phyloP scores from a whole-genome alignment of 2,797 vertebrate species.

The Syngnathus acus region DNA sequence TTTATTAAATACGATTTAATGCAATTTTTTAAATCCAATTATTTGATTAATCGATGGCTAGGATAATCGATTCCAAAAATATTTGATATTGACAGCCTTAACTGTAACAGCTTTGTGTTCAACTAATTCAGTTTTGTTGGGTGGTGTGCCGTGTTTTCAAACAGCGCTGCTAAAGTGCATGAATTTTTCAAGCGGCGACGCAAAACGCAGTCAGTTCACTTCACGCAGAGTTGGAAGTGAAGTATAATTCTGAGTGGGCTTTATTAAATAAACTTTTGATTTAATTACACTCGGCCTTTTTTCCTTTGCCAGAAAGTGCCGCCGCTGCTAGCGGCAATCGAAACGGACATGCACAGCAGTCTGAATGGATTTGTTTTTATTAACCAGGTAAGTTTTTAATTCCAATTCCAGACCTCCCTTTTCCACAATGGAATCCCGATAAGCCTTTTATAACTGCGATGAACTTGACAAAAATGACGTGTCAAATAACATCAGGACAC shows the following conservation, averaged over 20 bases:
- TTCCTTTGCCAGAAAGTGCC: slow-evolving; percentile 1
- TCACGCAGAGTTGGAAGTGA: background rate
- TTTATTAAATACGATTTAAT: no score
- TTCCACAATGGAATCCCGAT: background rate
- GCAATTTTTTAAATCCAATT: no score
- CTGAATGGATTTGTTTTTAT: background rate
- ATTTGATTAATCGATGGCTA: no score
- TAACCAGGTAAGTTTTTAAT: slow-evolving; percentile 20
- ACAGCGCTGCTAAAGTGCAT: slow-evolving; percentile 6
- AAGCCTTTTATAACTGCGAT: no score
- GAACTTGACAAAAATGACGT: no score
- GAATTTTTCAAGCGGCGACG: slow-evolving; percentile 8
- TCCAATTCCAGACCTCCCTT: slow-evolving; percentile 40
- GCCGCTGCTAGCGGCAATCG: background rate
- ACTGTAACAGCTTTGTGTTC: background rate
- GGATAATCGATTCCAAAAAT: no score
- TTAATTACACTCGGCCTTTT: background rate
- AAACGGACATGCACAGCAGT: slow-evolving; percentile 12
- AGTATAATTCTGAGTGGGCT: slow-evolving; percentile 12
- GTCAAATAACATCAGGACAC: background rate
- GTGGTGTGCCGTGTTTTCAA: background rate
- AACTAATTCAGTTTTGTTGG: background rate
- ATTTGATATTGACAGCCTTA: no score
- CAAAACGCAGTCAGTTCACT: background rate
- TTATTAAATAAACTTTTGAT: slow-evolving; percentile 1